phyloP scores from a whole-genome alignment of 2,888 invertebrate species.

The Sinodicranocentrus sp. region DNA sequence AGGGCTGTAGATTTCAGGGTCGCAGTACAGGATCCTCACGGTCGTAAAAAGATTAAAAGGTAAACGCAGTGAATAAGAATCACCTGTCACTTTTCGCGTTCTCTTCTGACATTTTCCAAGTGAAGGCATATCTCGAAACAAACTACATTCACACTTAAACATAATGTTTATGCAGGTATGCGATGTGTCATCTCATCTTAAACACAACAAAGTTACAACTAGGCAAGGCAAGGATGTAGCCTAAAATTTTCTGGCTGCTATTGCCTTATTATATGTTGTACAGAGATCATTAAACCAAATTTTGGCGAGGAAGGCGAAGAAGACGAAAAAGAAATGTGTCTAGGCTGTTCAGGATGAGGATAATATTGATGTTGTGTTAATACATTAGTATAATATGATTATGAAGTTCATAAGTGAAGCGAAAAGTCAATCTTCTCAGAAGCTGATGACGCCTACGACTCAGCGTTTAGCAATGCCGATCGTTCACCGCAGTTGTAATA shows the following conservation, averaged over 20 bases:
- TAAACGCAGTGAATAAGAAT: constrained; percentile 7
- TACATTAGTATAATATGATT: neutral
- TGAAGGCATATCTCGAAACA: constrained; percentile 17
- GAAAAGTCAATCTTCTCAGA: constrained; percentile 8
- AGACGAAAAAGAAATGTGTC: constrained; percentile 25
- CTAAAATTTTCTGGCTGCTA: neutral
- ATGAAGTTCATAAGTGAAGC: constrained; percentile 1
- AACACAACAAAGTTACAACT: neutral
- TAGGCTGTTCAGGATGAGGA: constrained; percentile 9
- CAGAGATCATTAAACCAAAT: constrained; percentile 26
- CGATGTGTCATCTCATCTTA: constrained; percentile 13
- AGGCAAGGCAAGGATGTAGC: constrained; percentile 13
- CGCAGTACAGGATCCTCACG: constrained; percentile 30
- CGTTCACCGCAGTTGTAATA: constrained; percentile 5
- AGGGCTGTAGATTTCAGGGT: constrained; percentile 43
- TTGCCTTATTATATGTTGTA: constrained; percentile 5
- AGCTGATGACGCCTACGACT: constrained; percentile 32
- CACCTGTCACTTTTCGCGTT: constrained; percentile 49
- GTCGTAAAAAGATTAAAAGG: constrained; percentile 38
- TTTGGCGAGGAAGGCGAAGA: constrained; percentile 19
- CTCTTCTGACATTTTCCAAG: constrained; percentile 8
- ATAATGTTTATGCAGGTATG: neutral
- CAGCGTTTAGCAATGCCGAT: constrained; percentile 21
- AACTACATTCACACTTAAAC: constrained; percentile 12
- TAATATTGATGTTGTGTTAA: neutral